These are phyloP conservation scores for Xyrauchen texanus DNA, from an alignment of 2,113 vertebrate genomes.

Conservation along the genomic window DNA sequence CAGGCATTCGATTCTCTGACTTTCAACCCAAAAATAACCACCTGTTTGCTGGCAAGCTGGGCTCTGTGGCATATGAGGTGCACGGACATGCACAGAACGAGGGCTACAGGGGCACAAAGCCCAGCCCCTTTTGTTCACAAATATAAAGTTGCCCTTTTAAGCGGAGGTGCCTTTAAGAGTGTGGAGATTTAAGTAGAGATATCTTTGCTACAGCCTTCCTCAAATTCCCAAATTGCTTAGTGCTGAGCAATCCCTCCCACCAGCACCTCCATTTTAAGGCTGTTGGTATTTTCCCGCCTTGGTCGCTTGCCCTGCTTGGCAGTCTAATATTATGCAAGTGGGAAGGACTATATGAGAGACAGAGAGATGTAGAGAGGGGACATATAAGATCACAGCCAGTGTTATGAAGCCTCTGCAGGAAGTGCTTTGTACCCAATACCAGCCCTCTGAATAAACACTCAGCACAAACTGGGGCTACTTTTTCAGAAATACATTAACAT, in stretches of 20 bases:
- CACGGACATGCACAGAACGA: background rate
- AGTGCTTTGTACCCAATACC: no score
- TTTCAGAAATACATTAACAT: no score
- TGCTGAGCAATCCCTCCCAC: background rate
- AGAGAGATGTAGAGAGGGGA: background rate
- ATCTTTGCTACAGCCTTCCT: no score
- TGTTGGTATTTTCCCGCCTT: constrained; percentile 52
- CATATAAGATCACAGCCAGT: background rate
- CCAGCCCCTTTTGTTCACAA: no score
- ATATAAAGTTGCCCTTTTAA: no score
- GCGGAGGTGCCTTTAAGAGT: no score
- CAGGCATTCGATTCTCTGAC: background rate
- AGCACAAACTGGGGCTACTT: no score
- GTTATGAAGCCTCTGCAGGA: no score
- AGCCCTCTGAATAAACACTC: no score
- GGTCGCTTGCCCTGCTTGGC: constrained; percentile 34
- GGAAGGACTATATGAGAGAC: constrained; percentile 31
- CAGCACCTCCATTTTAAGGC: constrained; percentile 62
- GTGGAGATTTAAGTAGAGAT: no score
- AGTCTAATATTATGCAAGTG: constrained; percentile 58
- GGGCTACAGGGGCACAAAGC: no score
- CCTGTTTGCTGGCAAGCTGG: constrained; percentile 16
- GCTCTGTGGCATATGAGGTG: background rate
- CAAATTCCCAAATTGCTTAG: constrained; percentile 15
- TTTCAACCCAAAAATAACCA: constrained; percentile 5